Base-by-base conservation (phyloP, 2,113 vertebrate genomes). In the Zosterops borbonicus region DNA sequence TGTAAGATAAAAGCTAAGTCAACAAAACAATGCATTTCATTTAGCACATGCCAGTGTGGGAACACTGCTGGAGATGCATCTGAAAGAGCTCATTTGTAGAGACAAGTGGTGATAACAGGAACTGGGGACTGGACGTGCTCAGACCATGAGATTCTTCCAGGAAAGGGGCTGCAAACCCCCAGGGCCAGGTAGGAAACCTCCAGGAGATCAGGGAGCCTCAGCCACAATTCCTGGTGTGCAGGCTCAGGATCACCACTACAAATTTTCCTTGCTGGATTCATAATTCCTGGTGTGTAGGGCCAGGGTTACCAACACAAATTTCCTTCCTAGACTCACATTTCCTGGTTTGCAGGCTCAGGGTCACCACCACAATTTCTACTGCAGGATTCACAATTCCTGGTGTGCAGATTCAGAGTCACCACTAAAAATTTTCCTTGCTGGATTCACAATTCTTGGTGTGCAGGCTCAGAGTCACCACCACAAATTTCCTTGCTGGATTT, bases 61-160 rank as follows among this genome's bases (percentile, higher is more conserved):
- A 71, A 9, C 23, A 0, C 25, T 12, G 33, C 29, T 49, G 60
- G 64, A 58, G 65, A 63, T 2, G n/a, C 52, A 11, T 2, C 73
- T 41, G 19, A 4, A 71, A 44, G 35, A 0, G 1, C 13, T 77
- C 1, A 1, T 39, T 46, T 77, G 39, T 18, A 15, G 65, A 47
- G 29, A 46, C 1, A 2, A 0, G 0, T 5, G 28, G 19, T 2
- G 12, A 25, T 71, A 41, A 41, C 37, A 11, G 60, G 39, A 65
- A 2, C 1, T 20, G 52, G 1, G 33, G 41, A 39, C 29, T 5
- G 27, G 22, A 16, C 14, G 6, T 1, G 25, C 14, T 31, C 62
- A 85, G 59, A 64, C 4, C 9, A 0, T 0, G 7, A 60, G 29
- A 9, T 89, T 20, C 44, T 17, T 10, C 6, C 58, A 59, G n/a